Percentiles rank a stretch among this genome's conserved stretches.
These are phyloP conservation scores for Crocodylus rhombifer DNA, from an alignment of 2,797 vertebrate species.

Conservation along the genomic window DNA sequence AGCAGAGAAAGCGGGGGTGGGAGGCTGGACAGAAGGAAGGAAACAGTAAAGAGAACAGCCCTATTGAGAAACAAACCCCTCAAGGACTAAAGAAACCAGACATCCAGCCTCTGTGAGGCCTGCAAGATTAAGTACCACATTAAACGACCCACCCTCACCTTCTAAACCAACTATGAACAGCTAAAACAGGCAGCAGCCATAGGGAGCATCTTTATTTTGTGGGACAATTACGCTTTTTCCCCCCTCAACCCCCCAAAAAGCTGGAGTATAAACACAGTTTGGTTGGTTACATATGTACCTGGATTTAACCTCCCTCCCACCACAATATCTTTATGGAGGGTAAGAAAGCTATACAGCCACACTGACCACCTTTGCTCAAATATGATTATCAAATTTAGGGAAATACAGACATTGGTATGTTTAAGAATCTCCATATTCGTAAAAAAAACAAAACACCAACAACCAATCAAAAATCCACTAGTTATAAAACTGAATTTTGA, in stretches of 20 bases:
- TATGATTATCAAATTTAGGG: constrained; percentile 73
- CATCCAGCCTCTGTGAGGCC: background rate
- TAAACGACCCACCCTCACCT: constrained; percentile 54
- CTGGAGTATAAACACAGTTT: constrained; percentile 55
- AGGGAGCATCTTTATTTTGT: constrained; percentile 59
- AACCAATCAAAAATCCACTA: constrained; percentile 7
- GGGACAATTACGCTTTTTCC: constrained; percentile 31
- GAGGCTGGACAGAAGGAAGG: constrained; percentile 30
- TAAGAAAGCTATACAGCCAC: constrained; percentile 58
- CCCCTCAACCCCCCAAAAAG: constrained; percentile 33
- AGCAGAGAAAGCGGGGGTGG: constrained; percentile 62
- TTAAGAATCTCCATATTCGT: constrained; percentile 77
- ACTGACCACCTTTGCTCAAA: constrained; percentile 58
- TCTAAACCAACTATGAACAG: constrained; percentile 60
- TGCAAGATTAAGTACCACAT: constrained; percentile 43
- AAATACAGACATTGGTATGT: constrained; percentile 70
- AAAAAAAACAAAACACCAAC: constrained; percentile 47
- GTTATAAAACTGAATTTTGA: constrained; percentile 80
- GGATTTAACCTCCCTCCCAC: constrained; percentile 57
- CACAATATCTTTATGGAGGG: constrained; percentile 27
- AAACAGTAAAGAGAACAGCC: constrained; percentile 13
- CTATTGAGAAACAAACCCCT: constrained; percentile 4
- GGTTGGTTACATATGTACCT: constrained; percentile 48
- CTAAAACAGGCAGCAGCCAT: constrained; percentile 64
- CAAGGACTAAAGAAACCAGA: constrained; percentile 61